Evolutionary conservation across 2,113 vertebrate species (phyloP), one percentile per base, ranked within the genome.

Genomic region (Oenanthe melanoleuca): DNA sequence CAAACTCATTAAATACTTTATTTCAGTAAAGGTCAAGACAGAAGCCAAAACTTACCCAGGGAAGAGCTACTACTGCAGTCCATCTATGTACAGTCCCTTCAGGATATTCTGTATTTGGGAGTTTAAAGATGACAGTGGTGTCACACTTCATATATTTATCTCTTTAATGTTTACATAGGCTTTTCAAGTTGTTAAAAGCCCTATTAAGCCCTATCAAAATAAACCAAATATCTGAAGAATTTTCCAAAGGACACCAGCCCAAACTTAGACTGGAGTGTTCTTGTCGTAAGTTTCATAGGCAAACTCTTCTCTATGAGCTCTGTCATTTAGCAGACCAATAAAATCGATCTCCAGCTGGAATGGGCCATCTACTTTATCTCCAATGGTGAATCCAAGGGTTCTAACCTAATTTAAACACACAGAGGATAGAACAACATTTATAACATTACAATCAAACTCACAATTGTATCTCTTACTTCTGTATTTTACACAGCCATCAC

Each of bases 341-440:
- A 98, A 99, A 80, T 99, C 99, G 0, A 99, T 99, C 97, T 99
- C 99, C 89, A 99, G 96, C 90, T 99, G 99, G 97, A 99, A 99
- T 0, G 98, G 98, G 12, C 99, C 99, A 44, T 99, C 97, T 16
- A 98, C 97, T 97, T 99, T 99, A 92, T 99, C 99, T 71, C 98
- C 99, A 29, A 99, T 80, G 0, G 99, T 99, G 88, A 99, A 98
- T 84, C 99, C 99, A 64, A 99, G 88, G 19, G 97, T 98, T 85
- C 98, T 98, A 6, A 99, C 55, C 99, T 99, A 97, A 89, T 94
- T 40, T 81, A 85, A 73, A 34, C 75, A 77, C 3, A 66, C 2
- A 40, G 4, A 56, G 1, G 5, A n/a, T 65, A 93, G 20, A 74
- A 85, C 9, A 69, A 17, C 11, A 40, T 34, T 64, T 70, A 34